phyloP scores from a whole-genome alignment of 2,113 vertebrate genomes.

The Crotalus helleri region DNA sequence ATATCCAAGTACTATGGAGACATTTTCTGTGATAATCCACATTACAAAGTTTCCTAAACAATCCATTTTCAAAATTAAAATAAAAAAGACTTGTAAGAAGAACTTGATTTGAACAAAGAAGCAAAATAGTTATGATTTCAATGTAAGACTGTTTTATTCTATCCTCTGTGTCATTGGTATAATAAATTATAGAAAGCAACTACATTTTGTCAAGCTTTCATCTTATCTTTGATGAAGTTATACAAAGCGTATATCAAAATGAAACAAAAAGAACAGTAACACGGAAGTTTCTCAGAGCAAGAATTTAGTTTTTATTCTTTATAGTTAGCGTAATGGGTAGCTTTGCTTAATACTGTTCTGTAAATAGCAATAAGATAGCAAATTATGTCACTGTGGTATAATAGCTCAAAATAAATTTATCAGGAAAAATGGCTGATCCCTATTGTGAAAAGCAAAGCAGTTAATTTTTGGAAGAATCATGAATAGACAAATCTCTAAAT shows the following conservation, averaged over 20 bases:
- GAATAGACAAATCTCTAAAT: background rate
- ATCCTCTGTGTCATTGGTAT: conserved; percentile 34
- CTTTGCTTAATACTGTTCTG: background rate
- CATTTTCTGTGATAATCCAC: conserved; percentile 33
- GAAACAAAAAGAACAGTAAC: background rate
- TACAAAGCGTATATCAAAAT: background rate
- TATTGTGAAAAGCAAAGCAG: background rate
- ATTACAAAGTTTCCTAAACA: conserved; percentile 35
- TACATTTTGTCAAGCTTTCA: conserved; percentile 8
- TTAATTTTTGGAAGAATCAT: background rate
- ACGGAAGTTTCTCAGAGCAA: background rate
- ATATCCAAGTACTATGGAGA: conserved; percentile 39
- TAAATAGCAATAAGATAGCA: background rate
- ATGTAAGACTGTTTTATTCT: conserved; percentile 23
- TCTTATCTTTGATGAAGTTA: background rate
- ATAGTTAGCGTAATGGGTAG: background rate
- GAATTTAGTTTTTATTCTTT: background rate
- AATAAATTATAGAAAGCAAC: conserved; percentile 20
- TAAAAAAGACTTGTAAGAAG: conserved; percentile 44
- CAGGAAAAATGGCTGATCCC: background rate
- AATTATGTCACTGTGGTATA: background rate
- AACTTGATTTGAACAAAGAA: background rate
- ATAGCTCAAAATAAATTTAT: background rate
- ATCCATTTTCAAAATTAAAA: conserved; percentile 45
- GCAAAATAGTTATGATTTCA: conserved; percentile 28